A percentile compares a stretch with the other conserved stretches of the same genome.
Conservation (phyloP, 1,140 invertebrate species). For the Drosophila chauvacae region DNA sequence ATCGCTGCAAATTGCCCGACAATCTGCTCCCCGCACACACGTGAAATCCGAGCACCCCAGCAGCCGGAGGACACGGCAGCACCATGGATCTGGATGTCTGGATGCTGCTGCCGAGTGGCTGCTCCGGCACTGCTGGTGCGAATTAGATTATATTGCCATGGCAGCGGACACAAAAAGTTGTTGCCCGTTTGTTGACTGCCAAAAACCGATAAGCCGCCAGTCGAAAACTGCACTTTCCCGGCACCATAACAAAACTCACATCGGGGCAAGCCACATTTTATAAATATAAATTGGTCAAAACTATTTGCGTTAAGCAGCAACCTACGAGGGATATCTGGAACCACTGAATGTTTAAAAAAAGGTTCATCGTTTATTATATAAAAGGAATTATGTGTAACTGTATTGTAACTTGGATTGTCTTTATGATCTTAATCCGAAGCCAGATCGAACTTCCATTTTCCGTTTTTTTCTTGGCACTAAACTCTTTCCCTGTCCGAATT, state of each 20-base stretch:
- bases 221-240: constrained; percentile 28
- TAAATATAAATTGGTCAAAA: constrained; percentile 13
- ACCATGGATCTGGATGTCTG: constrained; percentile 1
- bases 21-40: constrained; percentile 73
- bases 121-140: constrained; percentile 40
- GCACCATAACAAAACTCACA: not conserved
- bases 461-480: not conserved
- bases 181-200: constrained; percentile 40
- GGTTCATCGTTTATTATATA: not conserved
- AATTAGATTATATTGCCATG: constrained; percentile 68
- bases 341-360: not conserved
- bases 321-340: not conserved
- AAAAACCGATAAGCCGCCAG: constrained; percentile 63
- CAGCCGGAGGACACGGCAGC: constrained; percentile 17
- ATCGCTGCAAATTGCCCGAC: constrained; percentile 84
- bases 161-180: constrained; percentile 38
- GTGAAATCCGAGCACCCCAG: constrained; percentile 59
- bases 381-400: not conserved
- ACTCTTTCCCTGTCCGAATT: not conserved
- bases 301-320: not conserved
- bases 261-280: not conserved
- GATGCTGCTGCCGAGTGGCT: constrained; percentile 10
- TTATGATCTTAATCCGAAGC: not conserved
- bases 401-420: too few species aligned
- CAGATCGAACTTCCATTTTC: not conserved